A percentile compares a stretch with the other conserved stretches of the same genome.
Conservation (phyloP, 2,113 vertebrate genomes). For the cattle (Bos taurus) region DNA sequence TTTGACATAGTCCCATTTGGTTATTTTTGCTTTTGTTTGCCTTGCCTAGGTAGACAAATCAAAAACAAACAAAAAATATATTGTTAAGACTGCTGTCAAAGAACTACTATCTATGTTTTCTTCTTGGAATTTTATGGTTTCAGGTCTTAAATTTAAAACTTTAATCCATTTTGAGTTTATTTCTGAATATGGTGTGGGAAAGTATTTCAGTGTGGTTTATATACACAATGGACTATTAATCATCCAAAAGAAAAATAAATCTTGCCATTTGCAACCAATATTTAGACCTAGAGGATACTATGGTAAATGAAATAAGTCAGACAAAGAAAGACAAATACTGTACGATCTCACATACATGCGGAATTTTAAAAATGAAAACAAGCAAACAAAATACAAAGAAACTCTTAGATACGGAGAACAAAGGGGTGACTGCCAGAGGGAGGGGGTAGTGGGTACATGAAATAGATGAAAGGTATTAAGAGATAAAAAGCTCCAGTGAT, state of each 20-base stretch:
- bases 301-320: not conserved
- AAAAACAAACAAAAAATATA: not conserved
- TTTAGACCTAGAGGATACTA: not conserved
- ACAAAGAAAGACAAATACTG: not conserved
- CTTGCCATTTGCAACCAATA: not conserved
- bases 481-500: not conserved
- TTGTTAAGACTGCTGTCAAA: not conserved
- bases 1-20: not conserved
- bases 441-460: not conserved
- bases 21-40: not conserved
- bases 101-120: not conserved
- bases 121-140: not conserved
- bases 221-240: not conserved
- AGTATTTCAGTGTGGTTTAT: not conserved
- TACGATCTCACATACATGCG: not conserved
- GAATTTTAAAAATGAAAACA: not conserved
- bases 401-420: not conserved
- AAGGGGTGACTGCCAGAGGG: not conserved
- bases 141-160: not conserved
- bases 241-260: not conserved
- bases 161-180: not conserved
- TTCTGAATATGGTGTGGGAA: not conserved
- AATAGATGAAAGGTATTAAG: not conserved
- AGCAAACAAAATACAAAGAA: not conserved
- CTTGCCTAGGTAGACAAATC: not conserved